Base-by-base conservation (phyloP, 1,140 invertebrate genomes). In the Nylanderia fulva region DNA sequence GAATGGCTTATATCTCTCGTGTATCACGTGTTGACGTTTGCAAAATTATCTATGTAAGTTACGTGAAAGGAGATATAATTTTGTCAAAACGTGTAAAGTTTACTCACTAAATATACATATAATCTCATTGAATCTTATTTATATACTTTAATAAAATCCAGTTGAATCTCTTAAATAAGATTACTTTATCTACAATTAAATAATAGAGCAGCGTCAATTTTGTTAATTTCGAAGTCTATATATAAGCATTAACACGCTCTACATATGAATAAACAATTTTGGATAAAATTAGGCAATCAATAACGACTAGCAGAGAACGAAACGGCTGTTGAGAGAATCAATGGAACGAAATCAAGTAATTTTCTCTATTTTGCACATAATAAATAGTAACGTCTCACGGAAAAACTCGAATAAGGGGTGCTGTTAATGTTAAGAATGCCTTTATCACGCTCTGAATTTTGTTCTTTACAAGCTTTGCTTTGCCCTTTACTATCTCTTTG, bases 261-360 rank as follows among this genome's bases (percentile, higher is more conserved):
- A 52, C 6, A 39, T 60, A 77, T 68, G 24, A 85, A 45, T 5
- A 48, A 74, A 45, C 13, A 45, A 48, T 13, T 82, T 72, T 36
- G 63, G 45, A 45, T 64, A 64, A 21, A 39, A 7, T 9, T 33
- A 15, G 39, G 60, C 72, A 39, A 75, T 61, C 58, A 58, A 39
- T 11, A 56, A 21, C 58, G 56, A 39, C 18, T 11, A 33, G 6
- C 39, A n/a, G 45, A 56, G 52, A 63, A 45, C 27, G 33, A 5
- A 71, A 21, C n/a, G 29, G 75, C 42, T 72, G 69, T 88, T 61
- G 76, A 77, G 45, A 77, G 54, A 60, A 63, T 45, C 66, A 69
- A 74, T 86, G 64, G 64, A 88, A 77, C 60, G 72, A 68, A 79
- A 56, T 74, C 77, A 58, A 89, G 68, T 86, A 88, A 60, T 76